Conservation (phyloP, 2,797 vertebrate genomes). For the Atherinosoma microstoma region DNA sequence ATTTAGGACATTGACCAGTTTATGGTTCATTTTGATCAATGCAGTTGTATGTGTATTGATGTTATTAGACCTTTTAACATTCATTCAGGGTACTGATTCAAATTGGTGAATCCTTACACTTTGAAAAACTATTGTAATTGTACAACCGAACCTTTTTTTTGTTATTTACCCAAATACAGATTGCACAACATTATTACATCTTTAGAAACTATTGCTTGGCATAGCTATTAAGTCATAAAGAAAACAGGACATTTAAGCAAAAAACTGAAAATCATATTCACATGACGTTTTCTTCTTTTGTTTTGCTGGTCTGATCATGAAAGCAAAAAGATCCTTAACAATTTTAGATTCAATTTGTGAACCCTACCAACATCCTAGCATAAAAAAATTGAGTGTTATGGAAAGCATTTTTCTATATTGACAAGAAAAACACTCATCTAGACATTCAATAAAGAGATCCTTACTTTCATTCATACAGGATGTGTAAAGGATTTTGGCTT, state of each 20-base stretch:
- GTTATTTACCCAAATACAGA: no score
- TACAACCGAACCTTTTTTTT: no score
- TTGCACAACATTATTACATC: not conserved
- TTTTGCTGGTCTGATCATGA: no score
- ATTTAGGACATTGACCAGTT: no score
- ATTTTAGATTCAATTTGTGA: constrained; percentile 9
- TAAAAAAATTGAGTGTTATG: not conserved
- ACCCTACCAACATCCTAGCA: not conserved
- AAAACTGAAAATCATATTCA: not conserved
- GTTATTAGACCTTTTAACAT: no score
- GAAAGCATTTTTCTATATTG: not conserved
- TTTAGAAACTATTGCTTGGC: no score
- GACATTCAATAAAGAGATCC: not conserved
- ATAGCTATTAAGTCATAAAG: no score
- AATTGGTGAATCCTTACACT: not conserved
- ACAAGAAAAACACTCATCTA: not conserved
- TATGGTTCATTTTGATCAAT: not conserved
- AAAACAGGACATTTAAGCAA: not conserved
- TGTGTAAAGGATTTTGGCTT: constrained; percentile 92
- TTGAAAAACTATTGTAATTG: not conserved
- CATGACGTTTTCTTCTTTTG: no score
- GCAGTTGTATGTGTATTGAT: not conserved
- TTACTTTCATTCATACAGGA: constrained; percentile 98
- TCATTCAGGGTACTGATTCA: not conserved
- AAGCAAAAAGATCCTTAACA: constrained; percentile 6